These are phyloP conservation scores for Coregonus sp. DNA, from an alignment of 2,797 vertebrate species.

Conservation along the genomic window DNA sequence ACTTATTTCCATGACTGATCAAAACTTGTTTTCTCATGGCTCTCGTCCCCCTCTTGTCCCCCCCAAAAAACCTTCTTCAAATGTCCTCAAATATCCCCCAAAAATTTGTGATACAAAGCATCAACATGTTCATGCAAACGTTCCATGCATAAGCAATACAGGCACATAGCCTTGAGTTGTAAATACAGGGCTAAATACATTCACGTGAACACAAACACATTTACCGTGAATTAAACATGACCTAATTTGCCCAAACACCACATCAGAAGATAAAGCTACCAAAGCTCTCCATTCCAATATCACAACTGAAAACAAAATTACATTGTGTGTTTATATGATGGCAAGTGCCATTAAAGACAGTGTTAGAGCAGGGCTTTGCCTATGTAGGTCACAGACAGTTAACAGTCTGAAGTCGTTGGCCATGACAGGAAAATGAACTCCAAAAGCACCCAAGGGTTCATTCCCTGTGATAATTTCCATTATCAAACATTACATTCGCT, in stretches of 20 bases:
- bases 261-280: neutral
- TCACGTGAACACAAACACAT: neutral
- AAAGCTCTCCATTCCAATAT: neutral
- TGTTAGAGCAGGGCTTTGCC: neutral
- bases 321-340: constrained; percentile 1
- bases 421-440: neutral
- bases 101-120: too few species aligned
- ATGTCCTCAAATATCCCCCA: too few species aligned
- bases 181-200: too few species aligned
- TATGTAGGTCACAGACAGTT: constrained; percentile 8
- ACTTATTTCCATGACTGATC: too few species aligned
- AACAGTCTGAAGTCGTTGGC: constrained; percentile 3
- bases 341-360: neutral
- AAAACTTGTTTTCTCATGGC: too few species aligned
- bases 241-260: neutral
- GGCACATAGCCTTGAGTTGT: too few species aligned
- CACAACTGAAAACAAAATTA: neutral
- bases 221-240: neutral
- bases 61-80: constrained; percentile 33
- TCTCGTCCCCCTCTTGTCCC: constrained; percentile 40
- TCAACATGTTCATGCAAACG: constrained; percentile 1
- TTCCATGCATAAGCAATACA: too few species aligned
- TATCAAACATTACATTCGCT: constrained; percentile 7
- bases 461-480: constrained; percentile 3
- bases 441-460: neutral